These are phyloP conservation scores for Cassiopea xamachana DNA, from an alignment of 30 jellyfish, hydroid and myxozoan genomes.

Conservation along the genomic window DNA sequence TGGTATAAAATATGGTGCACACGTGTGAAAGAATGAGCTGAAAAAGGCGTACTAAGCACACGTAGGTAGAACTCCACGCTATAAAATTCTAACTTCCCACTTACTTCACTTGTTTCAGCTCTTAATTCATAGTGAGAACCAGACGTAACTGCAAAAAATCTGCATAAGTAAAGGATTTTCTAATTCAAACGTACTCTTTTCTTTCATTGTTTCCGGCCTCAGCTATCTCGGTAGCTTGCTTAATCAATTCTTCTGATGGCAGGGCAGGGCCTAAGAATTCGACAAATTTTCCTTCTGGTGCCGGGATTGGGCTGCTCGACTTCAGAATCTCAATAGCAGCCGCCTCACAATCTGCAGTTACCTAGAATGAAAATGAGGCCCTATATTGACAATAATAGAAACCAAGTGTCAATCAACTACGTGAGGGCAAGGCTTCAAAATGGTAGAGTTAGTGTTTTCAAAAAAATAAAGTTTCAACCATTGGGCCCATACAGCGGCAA, in stretches of 20 bases:
- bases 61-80: too few species aligned
- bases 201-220: constrained; percentile 17
- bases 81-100: too few species aligned
- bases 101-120: too few species aligned
- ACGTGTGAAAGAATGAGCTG: too few species aligned
- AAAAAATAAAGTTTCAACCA: too few species aligned
- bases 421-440: too few species aligned
- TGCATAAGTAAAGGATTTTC: neutral
- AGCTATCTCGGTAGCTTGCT: constrained; percentile 22
- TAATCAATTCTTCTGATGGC: constrained; percentile 23
- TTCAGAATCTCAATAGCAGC: constrained; percentile 45
- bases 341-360: constrained; percentile 47
- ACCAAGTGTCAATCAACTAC: neutral
- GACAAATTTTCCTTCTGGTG: constrained; percentile 29
- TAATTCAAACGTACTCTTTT: constrained; percentile 11
- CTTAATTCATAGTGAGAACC: too few species aligned
- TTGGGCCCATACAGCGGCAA: too few species aligned
- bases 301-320: constrained; percentile 65
- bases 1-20: too few species aligned
- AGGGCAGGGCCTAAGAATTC: constrained; percentile 2
- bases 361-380: constrained; percentile 3
- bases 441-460: too few species aligned
- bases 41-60: too few species aligned
- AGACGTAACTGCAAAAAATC: too few species aligned
- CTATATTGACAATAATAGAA: neutral